A percentile compares a stretch with the other conserved stretches of the same genome.
Evolutionary conservation across 2,888 invertebrate species (phyloP).

Genomic region (Chirona hameri): DNA sequence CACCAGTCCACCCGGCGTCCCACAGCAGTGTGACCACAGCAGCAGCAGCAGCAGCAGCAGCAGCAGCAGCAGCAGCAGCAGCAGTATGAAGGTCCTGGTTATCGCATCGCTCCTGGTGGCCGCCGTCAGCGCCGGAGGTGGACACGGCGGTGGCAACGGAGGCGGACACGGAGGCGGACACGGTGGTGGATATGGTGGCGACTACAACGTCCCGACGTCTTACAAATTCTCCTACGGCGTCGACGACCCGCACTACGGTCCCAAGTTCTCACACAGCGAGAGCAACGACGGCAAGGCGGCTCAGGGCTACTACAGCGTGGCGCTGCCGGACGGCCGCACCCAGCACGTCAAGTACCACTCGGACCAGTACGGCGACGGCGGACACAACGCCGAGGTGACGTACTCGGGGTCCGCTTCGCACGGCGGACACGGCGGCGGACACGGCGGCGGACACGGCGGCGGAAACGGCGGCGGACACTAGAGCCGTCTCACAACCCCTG

Average conservation of each 20-base stretch:
- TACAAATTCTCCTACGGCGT: constrained; percentile 33
- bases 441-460: no score
- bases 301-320: constrained; percentile 37
- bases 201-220: constrained; percentile 24
- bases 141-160: no score
- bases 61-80: no score
- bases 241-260: constrained; percentile 34
- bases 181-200: neutral
- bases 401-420: neutral
- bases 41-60: no score
- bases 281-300: constrained; percentile 36
- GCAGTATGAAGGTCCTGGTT: constrained; percentile 32
- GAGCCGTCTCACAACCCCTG: no score
- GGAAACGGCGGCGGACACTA: no score
- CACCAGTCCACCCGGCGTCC: no score
- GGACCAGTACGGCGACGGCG: neutral
- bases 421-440: neutral
- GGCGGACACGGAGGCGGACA: neutral
- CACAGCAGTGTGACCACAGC: no score
- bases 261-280: constrained; percentile 31
- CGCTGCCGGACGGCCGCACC: constrained; percentile 38
- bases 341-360: constrained; percentile 34
- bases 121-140: neutral
- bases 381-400: constrained; percentile 1
- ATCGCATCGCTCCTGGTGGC: no score